Base-by-base conservation (phyloP, 2,113 vertebrate species). In the Piaya cayana region DNA sequence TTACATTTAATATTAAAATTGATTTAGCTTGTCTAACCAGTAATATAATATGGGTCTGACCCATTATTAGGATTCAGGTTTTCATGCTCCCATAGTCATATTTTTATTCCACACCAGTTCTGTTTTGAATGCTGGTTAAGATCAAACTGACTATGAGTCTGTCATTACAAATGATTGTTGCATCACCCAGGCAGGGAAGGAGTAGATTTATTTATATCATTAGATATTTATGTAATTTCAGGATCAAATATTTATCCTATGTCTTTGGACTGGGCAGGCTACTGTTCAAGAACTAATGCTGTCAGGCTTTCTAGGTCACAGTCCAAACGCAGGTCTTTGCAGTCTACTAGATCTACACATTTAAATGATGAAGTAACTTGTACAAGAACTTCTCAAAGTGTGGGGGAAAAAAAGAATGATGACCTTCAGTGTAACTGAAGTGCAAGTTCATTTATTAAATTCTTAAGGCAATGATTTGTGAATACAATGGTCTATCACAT, bases 1-100 rank as follows among this genome's bases (percentile, higher is more conserved):
- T 37, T 92, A 68, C 16, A 75, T 90, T 80, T 85, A 76, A 69
- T 81, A 87, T 76, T 56, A 76, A 95, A 69, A 92, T 77, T 69
- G 4, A 77, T 95, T 94, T 95, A 62, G 16, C 37, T 85, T 74
- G 34, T 65, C 50, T 76, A 92, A 50, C 81, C 42, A 55, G 45
- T 82, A 79, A 71, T 34, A 64, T 25, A 67, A 11, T 62, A 91
- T 55, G 8, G 34, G 13, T 18, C 22, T 72, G 37, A 76, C 42
- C 71, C 39, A 81, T 64, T 91, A 91, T 62, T 82, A 72, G 16
- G 29, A 27, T 58, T 43, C 29, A 82, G 25, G 22, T 92, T 92
- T 91, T 78, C 1, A 49, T 87, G 84, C 95, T 95, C 55, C 29
- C 37, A 65, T 42, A 85, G 55, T 20, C 37, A 4, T 80, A 76